Base-by-base conservation (phyloP, 2,113 vertebrate species). In the Rostratula benghalensis region DNA sequence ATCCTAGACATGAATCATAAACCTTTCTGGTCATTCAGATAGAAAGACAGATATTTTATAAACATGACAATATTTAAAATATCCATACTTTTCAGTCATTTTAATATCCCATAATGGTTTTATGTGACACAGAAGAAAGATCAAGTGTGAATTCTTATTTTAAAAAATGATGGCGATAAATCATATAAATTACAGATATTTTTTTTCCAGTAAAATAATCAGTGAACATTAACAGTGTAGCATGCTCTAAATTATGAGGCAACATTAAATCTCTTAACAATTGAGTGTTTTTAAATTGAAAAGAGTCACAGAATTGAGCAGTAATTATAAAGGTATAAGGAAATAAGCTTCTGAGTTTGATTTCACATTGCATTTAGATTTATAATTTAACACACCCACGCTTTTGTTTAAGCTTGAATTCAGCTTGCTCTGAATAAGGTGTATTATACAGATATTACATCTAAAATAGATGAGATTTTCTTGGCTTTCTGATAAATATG, bases 181-280 rank as follows among this genome's bases (percentile, higher is more conserved):
- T 94, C 27, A 68, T 39, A 63, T 50, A 64, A 87, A 87, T 78
- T 67, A 90, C 68, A 82, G 14, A 57, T 48, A 6, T 76, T 30
- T 6, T 69, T 94, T 87, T 85, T 31, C 65, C 81, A 90, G 53
- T 90, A 59, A 95, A 94, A 89, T 41, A 91, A 87, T 53, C 78
- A 90, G 61, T 50, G 50, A 93, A 69, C 2, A 73, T 61, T 69
- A 91, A 53, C 28, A 77, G 31, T n/a, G 61, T 11, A 73, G 11
- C 27, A 39, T 5, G 1, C 21, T 83, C 20, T 74, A 93, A 90
- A 86, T 88, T 48, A 71, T 41, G 28, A 87, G 12, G 6, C 45
- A 77, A 59, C 43, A 60, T 46, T 91, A 93, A 63, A 81, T 85
- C 46, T 83, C 23, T 50, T 65, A 85, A 77, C 14, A 76, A 50